Evolutionary conservation across 2,888 invertebrate genomes (phyloP), one percentile per base, ranked within the genome.

Genomic region (Hyposoter didymator): DNA sequence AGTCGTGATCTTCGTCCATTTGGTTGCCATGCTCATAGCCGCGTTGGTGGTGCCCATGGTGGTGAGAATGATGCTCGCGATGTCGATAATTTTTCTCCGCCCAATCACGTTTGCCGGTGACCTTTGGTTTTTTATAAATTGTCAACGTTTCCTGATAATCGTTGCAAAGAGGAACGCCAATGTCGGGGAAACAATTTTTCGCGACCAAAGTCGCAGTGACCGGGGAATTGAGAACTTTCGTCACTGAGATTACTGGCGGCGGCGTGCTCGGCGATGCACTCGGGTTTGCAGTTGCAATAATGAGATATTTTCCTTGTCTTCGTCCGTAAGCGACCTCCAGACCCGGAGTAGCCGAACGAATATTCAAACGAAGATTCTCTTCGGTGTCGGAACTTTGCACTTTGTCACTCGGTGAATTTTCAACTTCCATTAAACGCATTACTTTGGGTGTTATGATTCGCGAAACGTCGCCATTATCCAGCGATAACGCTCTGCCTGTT

Each of bases 151-250:
- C 81, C 35, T 80, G 79, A 66, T 87, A 82, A 19, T 85, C 86
- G 12, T 88, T 82, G 86, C 94, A 94, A 28, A 92, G 86, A 0
- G 93, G 93, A 7, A 94, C 86, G 3, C 91, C 92, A 22, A 91
- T 84, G 59, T 92, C 89, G 1, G 94, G 93, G 1, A 93, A 78
- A 74, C 94, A 94, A 81, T 92, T 92, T 28, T 90, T 78, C 4
- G 92, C 92, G 0, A 92, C 88, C 6, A 94, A 88, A 2, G 91
- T 93, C 0, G 93, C 93, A 2, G 92, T 92, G 0, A 92, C 88
- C 3, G 91, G 89, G 3, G 91, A 88, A 73, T 92, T 89, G 12
- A 90, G 49, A 2, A 92, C 90, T 47, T 90, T 92, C 43, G 90
- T 90, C 14, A 91, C 90, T 45, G 86, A 88, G 47, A 90, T 89